A percentile compares a stretch with the other conserved stretches of the same genome.
Evolutionary conservation across 1,140 invertebrate genomes (phyloP).

Genomic region (Drosophila ohnishii): DNA sequence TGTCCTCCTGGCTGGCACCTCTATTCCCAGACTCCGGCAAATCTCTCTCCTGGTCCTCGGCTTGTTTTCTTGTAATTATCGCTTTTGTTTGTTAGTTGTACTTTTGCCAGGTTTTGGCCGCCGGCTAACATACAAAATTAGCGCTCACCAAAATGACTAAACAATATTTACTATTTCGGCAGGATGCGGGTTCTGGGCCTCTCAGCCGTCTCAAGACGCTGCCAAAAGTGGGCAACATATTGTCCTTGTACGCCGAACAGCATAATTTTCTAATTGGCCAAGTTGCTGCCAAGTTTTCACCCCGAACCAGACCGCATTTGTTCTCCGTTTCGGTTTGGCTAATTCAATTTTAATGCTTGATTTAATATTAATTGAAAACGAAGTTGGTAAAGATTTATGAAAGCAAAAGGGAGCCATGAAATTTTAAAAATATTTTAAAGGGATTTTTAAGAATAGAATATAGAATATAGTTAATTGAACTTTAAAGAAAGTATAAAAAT

Average conservation of each 20-base stretch:
- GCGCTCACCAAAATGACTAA: constrained; percentile 76
- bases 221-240: constrained; percentile 71
- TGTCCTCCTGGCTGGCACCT: constrained; percentile 28
- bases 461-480: no score
- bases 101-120: constrained; percentile 72
- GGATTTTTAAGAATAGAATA: neutral
- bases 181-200: constrained; percentile 25
- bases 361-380: constrained; percentile 83
- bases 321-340: constrained; percentile 64
- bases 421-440: neutral
- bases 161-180: constrained; percentile 68
- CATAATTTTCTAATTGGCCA: constrained; percentile 79
- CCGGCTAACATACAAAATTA: constrained; percentile 79
- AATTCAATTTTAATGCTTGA: constrained; percentile 83
- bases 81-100: constrained; percentile 80
- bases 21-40: neutral
- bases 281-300: constrained; percentile 71
- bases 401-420: neutral
- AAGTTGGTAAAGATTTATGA: constrained; percentile 15
- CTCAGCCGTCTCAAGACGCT: constrained; percentile 38
- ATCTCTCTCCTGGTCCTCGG: constrained; percentile 16
- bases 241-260: constrained; percentile 55
- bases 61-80: constrained; percentile 82
- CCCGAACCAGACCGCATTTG: constrained; percentile 42
- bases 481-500: no score